These are phyloP conservation scores for Callinectes sapidus DNA, from an alignment of 2,888 invertebrate species.

Conservation along the genomic window DNA sequence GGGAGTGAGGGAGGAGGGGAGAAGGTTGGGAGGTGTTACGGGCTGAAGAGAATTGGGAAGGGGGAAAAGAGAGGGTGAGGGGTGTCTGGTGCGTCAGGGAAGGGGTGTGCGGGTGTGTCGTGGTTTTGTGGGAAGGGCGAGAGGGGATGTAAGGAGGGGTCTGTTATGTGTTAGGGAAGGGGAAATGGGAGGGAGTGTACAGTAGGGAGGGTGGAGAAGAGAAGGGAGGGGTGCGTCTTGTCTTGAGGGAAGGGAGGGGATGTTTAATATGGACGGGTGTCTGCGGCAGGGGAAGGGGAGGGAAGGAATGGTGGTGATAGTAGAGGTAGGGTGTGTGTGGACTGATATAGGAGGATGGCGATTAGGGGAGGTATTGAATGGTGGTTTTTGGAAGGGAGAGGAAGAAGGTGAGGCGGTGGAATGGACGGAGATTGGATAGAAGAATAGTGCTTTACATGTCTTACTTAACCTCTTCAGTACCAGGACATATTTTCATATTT, in stretches of 20 bases:
- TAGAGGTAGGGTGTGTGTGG: not conserved
- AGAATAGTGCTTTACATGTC: too few relatives aligned
- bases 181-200: not conserved
- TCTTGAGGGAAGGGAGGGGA: not conserved
- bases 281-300: not conserved
- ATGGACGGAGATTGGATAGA: not conserved
- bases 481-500: too few relatives aligned
- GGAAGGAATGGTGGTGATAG: not conserved
- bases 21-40: not conserved
- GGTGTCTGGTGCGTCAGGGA: conserved; percentile 1
- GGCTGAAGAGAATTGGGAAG: conserved; percentile 1
- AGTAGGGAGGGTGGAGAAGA: conserved; percentile 7
- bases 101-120: not conserved
- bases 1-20: not conserved
- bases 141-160: not conserved
- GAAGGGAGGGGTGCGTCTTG: not conserved
- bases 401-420: not conserved
- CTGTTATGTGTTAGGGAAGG: conserved; percentile 38
- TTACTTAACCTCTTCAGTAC: too few relatives aligned
- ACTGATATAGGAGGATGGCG: not conserved
- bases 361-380: not conserved
- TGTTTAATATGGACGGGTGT: not conserved
- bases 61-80: not conserved
- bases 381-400: not conserved
- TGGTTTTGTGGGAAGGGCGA: conserved; percentile 12